Base-by-base conservation (phyloP, 1,140 invertebrate genomes). In the Triops cancriformis region DNA sequence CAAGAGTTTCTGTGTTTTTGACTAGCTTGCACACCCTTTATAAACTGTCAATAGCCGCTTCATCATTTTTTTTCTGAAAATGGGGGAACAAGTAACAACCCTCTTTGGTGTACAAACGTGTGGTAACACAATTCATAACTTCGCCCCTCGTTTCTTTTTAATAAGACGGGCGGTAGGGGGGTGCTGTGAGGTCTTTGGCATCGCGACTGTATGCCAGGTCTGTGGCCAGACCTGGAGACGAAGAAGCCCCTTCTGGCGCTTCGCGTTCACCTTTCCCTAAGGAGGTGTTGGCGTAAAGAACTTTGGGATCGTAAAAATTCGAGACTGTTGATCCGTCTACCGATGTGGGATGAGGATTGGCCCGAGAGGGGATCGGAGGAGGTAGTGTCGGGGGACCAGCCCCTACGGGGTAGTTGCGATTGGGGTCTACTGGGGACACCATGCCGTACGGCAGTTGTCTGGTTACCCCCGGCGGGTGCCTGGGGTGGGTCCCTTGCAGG, bases 191-290 rank as follows among this genome's bases (percentile, higher is more conserved):
- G 51, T 64, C 51, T 18, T 18, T 64, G 51, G 51, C 23, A 64
- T 64, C 51, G 51, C 51, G 51, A 64, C 18, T 18, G 51, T 64
- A 64, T n/a, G 51, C 51, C n/a, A 23, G 14, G 75, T 79, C 78
- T 41, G 42, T 72, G 26, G 80, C 64, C 23, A 80, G 75, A 51
- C 80, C 80, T 42, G 83, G 83, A 7, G 82, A 83, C n/a, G 82
- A 82, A 64, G 82, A 82, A 26, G 83, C 82, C n/a, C 83, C 83
- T 79, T 83, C 83, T 1, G 83, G 83, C 12, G 78, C 80, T 14
- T 83, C 83, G 31, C 83, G 79, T 74, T 83, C 83, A 74, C 82
- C 82, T 26, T 79, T 80, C 23, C 77, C 10, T 26, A 64, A 64
- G 51, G 51, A n/a, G 14, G 51, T 64, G 51, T 64, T 64, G 51